These are phyloP conservation scores for Hippoglossus stenolepis DNA, from an alignment of 2,113 vertebrate genomes.

Conservation along the genomic window DNA sequence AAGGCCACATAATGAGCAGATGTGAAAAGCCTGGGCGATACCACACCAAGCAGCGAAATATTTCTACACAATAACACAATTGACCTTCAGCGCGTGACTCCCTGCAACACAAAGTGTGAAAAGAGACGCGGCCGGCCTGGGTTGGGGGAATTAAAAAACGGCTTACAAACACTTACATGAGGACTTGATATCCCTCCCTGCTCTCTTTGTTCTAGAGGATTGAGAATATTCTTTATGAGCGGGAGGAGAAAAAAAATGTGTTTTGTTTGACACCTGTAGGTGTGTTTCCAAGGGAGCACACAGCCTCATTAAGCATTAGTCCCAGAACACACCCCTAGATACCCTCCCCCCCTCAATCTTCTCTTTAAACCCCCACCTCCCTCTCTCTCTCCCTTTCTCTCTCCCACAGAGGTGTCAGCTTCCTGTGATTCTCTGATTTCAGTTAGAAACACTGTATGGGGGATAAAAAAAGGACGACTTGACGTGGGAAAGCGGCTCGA, in stretches of 20 bases:
- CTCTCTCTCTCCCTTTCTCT: constrained; percentile 8
- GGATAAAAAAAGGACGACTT: not conserved
- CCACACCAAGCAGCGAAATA: constrained; percentile 41
- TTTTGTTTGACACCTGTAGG: constrained; percentile 75
- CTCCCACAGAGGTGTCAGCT: constrained; percentile 76
- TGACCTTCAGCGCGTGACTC: constrained; percentile 50
- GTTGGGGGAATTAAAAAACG: constrained; percentile 28
- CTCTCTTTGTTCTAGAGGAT: constrained; percentile 35
- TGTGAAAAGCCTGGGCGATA: constrained; percentile 42
- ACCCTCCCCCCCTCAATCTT: constrained; percentile 15
- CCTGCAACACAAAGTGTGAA: constrained; percentile 41
- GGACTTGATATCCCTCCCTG: constrained; percentile 14
- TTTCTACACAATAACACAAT: constrained; percentile 37
- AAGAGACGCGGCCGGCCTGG: constrained; percentile 24
- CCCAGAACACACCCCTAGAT: constrained; percentile 26
- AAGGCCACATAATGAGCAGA: constrained; percentile 28
- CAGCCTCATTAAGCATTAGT: constrained; percentile 70
- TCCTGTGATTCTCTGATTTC: constrained; percentile 56
- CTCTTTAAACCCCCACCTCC: constrained; percentile 6
- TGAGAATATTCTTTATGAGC: constrained; percentile 41
- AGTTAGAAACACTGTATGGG: not conserved
- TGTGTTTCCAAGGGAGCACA: constrained; percentile 60
- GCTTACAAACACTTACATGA: constrained; percentile 12
- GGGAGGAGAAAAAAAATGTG: constrained; percentile 3
- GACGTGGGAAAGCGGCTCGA: not conserved